These are phyloP conservation scores for Trochalopteron elliotii DNA, from an alignment of 2,113 vertebrate species.

Conservation along the genomic window DNA sequence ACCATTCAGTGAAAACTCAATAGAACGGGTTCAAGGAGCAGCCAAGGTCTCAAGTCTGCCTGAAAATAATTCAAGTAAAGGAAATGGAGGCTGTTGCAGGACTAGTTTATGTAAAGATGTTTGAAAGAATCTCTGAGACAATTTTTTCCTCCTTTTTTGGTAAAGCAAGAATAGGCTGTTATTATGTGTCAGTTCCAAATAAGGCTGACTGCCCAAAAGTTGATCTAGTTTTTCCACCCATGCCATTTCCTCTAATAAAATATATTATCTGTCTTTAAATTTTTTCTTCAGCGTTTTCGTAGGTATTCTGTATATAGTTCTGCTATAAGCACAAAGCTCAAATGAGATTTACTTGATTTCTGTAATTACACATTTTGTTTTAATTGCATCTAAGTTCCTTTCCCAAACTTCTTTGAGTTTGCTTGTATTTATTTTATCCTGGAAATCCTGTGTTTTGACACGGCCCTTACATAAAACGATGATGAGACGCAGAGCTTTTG, in stretches of 20 bases:
- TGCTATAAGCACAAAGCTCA: neutral
- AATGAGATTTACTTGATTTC: neutral
- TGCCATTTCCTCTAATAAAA: neutral
- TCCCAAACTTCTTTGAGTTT: neutral
- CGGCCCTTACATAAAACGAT: neutral
- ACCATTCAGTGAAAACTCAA: neutral
- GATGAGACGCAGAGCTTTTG: neutral
- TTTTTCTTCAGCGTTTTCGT: neutral
- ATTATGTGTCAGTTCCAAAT: neutral
- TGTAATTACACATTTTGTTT: neutral
- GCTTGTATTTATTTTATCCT: neutral
- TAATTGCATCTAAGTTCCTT: neutral
- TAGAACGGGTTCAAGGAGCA: fast-evolving
- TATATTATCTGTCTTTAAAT: neutral
- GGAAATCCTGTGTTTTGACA: neutral
- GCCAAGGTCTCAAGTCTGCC: neutral
- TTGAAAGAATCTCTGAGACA: neutral
- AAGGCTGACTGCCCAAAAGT: neutral
- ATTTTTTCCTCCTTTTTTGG: neutral
- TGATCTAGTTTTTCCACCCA: neutral
- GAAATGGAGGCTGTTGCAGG: neutral
- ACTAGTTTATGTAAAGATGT: neutral
- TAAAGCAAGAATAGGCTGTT: neutral
- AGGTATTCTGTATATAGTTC: neutral
- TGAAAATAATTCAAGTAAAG: neutral